Evolutionary conservation across 2,888 invertebrate genomes (phyloP).

Genomic region (Margaritifera margaritifera): DNA sequence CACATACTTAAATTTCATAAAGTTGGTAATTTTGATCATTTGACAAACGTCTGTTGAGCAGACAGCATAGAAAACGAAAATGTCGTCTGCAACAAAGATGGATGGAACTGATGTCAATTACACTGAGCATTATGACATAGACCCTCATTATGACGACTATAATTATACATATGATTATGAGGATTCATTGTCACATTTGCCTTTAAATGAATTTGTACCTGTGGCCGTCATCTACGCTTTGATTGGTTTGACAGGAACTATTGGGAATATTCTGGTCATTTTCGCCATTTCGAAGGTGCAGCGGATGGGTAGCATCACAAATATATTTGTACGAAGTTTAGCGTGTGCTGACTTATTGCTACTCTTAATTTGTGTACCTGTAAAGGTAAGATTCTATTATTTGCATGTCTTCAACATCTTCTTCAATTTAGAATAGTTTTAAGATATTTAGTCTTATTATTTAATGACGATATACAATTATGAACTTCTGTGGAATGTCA

Average conservation of each 20-base stretch:
- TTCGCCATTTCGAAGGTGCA: conserved; percentile 77
- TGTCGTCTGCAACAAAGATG: no score
- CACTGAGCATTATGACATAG: conserved; percentile 2
- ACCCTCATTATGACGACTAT: conserved; percentile 17
- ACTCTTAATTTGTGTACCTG: conserved; percentile 81
- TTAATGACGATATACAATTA: no score
- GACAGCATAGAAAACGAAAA: no score
- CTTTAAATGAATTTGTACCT: conserved; percentile 77
- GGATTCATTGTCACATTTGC: conserved; percentile 67
- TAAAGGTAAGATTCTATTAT: conserved; percentile 76
- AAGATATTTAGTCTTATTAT: no score
- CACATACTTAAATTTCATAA: no score
- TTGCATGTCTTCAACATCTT: conserved; percentile 20
- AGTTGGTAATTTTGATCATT: no score
- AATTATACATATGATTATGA: conserved; percentile 74
- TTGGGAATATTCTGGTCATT: conserved; percentile 78
- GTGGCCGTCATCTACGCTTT: conserved; percentile 78
- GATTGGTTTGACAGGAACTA: conserved; percentile 78
- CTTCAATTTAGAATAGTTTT: no score
- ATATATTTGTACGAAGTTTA: conserved; percentile 80
- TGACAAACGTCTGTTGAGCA: no score
- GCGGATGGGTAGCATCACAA: conserved; percentile 79
- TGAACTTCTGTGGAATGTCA: no score
- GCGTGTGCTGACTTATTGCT: conserved; percentile 82
- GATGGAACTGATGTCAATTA: background rate